Base-by-base conservation (phyloP, 2,113 vertebrate genomes). In the Poeciliopsis retropinna region DNA sequence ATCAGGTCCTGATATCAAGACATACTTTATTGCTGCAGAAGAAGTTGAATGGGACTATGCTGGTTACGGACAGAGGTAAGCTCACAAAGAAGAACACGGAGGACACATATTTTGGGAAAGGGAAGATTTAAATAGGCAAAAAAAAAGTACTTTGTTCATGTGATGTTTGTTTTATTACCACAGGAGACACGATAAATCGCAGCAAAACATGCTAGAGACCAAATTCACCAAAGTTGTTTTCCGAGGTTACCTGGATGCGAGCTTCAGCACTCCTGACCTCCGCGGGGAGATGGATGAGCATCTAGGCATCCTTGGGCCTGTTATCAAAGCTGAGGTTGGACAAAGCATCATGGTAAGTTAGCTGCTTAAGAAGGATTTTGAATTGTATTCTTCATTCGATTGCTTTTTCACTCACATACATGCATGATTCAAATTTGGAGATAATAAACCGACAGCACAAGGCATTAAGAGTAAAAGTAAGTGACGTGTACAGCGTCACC, bases 21-120 rank as follows among this genome's bases (percentile, higher is more conserved):
- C 81, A 8, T 99, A 98, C 70, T 98, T 95, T 64, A 97, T 99
- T 34, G 94, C 97, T 71, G 97, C 96, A 64, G 90, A 96, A 83
- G 97, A 98, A 78, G 90, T 97, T 70, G 89, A 91, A 75, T 99
- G 98, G 98, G 96, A 96, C 94, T 99, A 98, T 29, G 84, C 82
- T 32, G 94, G 96, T 81, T 93, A 94, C 7, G 94, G 94, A 61
- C 89, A 87, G 6, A 92, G 80, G 95, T 95, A 92, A 88, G 69
- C 13, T 78, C 32, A 54, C 25, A 63, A 17, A 61, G 9, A 30
- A 27, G 47, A 28, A 68, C 13, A 15, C 29, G 28, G 47, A 8
- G 7, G 29, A 51, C 0, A 19, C 29, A 29, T 67, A 27, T 37
- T 17, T 2, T 65, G n/a, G 65, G 19, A 31, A 30, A 6, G 44